phyloP scores from a whole-genome alignment of 2,888 invertebrate genomes.

The Pyralis farinalis region DNA sequence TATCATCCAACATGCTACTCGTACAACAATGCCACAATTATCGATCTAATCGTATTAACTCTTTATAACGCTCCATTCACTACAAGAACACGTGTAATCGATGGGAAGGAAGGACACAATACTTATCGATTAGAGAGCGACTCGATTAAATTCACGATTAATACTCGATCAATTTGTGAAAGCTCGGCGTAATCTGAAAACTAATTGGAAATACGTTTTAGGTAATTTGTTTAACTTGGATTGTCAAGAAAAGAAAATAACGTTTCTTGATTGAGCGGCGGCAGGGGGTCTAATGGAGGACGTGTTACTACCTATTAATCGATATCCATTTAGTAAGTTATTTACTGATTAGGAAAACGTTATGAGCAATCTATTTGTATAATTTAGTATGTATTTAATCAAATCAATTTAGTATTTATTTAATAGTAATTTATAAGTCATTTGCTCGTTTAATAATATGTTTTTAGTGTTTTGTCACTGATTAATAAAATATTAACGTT shows the following conservation, averaged over 20 bases:
- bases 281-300: neutral
- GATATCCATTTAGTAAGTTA: no score
- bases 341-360: no score
- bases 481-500: no score
- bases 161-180: neutral
- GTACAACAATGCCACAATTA: slow-evolving; percentile 12
- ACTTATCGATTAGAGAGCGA: neutral
- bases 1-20: neutral
- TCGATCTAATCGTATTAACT: slow-evolving; percentile 9
- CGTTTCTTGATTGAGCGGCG: slow-evolving; percentile 8
- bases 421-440: no score
- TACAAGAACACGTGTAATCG: slow-evolving; percentile 5
- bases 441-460: no score
- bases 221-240: slow-evolving; percentile 10
- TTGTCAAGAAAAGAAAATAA: neutral
- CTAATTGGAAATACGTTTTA: slow-evolving; percentile 9
- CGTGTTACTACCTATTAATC: no score
- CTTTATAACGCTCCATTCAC: neutral
- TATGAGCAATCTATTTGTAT: no score
- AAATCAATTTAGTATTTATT: no score
- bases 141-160: neutral
- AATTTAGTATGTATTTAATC: no score
- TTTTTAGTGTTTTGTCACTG: no score
- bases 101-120: neutral
- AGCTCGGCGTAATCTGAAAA: neutral